Conservation (phyloP, 2,113 vertebrate genomes). For the Cepphus grylle region DNA sequence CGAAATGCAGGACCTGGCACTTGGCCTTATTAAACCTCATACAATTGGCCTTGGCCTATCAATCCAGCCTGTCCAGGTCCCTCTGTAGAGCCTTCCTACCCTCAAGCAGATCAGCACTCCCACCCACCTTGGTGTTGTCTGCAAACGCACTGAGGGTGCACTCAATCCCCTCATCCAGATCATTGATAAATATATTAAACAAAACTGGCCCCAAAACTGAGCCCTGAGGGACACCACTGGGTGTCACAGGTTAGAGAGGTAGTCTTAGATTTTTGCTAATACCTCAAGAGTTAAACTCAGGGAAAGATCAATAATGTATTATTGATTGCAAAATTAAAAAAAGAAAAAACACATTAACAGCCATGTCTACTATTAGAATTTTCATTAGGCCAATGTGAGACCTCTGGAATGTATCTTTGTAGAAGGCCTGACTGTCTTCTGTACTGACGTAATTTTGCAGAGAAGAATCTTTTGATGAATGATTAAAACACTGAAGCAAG, state of each 20-base stretch:
- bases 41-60: too few relatives aligned
- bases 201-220: too few relatives aligned
- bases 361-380: not conserved
- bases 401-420: not conserved
- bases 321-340: not conserved
- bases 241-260: not conserved
- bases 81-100: too few relatives aligned
- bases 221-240: too few relatives aligned
- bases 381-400: not conserved
- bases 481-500: not conserved
- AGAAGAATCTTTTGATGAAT: not conserved
- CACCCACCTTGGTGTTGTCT: too few relatives aligned
- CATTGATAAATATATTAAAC: too few relatives aligned
- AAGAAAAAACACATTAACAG: not conserved
- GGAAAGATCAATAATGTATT: not conserved
- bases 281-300: constrained; percentile 7
- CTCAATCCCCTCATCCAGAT: too few relatives aligned
- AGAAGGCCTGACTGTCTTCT: not conserved
- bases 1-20: too few relatives aligned
- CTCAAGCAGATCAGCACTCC: too few relatives aligned
- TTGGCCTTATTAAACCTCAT: too few relatives aligned
- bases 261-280: not conserved
- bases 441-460: not conserved
- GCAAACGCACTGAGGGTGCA: too few relatives aligned
- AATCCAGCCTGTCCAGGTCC: too few relatives aligned